phyloP scores from a whole-genome alignment of 2,888 invertebrate species.

The Hirtodrosophila trivittata region DNA sequence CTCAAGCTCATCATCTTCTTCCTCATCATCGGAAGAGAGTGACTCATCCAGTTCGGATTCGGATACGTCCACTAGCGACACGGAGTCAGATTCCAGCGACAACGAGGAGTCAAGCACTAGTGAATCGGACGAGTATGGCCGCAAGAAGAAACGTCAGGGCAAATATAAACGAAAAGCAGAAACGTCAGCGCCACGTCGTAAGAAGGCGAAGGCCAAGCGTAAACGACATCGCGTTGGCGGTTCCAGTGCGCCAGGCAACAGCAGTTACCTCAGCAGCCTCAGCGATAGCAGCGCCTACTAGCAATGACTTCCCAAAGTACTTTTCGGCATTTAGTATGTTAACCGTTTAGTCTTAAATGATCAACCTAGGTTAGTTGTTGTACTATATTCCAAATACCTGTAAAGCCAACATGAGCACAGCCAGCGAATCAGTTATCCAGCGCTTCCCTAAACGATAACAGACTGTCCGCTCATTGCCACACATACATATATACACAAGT shows the following conservation, averaged over 20 bases:
- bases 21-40: slow-evolving; percentile 33
- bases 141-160: slow-evolving; percentile 79
- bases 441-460: slow-evolving; percentile 43
- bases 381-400: slow-evolving; percentile 9
- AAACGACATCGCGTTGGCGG: slow-evolving; percentile 71
- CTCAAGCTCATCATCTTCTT: slow-evolving; percentile 32
- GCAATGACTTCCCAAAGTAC: slow-evolving; percentile 52
- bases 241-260: slow-evolving; percentile 68
- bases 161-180: slow-evolving; percentile 82
- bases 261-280: slow-evolving; percentile 71
- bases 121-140: slow-evolving; percentile 79
- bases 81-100: slow-evolving; percentile 81
- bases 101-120: slow-evolving; percentile 83
- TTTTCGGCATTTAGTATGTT: slow-evolving; percentile 43
- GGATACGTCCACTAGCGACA: slow-evolving; percentile 34
- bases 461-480: slow-evolving; percentile 34
- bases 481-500: slow-evolving; percentile 9
- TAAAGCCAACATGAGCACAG: slow-evolving; percentile 34
- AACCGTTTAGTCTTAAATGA: slow-evolving; percentile 25
- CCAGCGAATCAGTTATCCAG: slow-evolving; percentile 21
- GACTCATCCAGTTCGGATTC: slow-evolving; percentile 33
- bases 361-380: slow-evolving; percentile 10
- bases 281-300: slow-evolving; percentile 77
- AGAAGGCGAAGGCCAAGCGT: slow-evolving; percentile 81
- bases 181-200: slow-evolving; percentile 67